These are phyloP conservation scores for Caenorhabditis tropicalis DNA, from an alignment of 1,140 invertebrate species.

Conservation along the genomic window DNA sequence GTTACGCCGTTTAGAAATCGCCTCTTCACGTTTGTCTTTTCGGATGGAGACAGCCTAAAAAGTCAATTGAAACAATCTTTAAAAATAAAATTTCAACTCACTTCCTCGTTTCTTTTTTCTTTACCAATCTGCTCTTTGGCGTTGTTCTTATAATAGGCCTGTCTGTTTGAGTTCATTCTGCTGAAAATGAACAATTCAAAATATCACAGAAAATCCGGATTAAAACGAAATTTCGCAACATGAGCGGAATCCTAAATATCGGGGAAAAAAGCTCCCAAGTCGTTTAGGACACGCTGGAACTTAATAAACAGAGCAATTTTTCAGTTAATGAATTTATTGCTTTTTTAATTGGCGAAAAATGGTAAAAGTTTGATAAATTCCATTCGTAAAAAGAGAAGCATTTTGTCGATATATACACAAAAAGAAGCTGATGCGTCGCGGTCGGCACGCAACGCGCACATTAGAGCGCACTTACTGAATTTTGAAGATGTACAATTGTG, in stretches of 20 bases:
- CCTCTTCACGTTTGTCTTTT: conserved; percentile 96
- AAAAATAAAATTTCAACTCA: not conserved
- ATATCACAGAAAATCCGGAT: too few species aligned
- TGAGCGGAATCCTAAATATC: not conserved
- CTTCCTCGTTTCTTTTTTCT: conserved; percentile 80
- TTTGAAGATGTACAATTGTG: not conserved
- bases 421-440: not conserved
- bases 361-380: not conserved
- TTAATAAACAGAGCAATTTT: too few species aligned
- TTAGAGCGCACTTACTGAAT: not conserved
- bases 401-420: conserved; percentile 7
- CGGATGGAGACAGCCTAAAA: conserved; percentile 87
- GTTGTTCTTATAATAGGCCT: conserved; percentile 66
- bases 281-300: too few species aligned
- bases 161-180: conserved; percentile 45
- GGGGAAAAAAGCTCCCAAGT: too few species aligned
- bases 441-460: not conserved
- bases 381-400: not conserved
- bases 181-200: not conserved
- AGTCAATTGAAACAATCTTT: not conserved
- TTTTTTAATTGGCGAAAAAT: not conserved
- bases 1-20: conserved; percentile 91
- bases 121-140: conserved; percentile 68
- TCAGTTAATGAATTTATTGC: too few species aligned
- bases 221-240: not conserved